Evolutionary conservation across 2,797 vertebrate species (phyloP), one percentile per base, ranked within the genome.

Genomic region (Lagorchestes hirsutus): DNA sequence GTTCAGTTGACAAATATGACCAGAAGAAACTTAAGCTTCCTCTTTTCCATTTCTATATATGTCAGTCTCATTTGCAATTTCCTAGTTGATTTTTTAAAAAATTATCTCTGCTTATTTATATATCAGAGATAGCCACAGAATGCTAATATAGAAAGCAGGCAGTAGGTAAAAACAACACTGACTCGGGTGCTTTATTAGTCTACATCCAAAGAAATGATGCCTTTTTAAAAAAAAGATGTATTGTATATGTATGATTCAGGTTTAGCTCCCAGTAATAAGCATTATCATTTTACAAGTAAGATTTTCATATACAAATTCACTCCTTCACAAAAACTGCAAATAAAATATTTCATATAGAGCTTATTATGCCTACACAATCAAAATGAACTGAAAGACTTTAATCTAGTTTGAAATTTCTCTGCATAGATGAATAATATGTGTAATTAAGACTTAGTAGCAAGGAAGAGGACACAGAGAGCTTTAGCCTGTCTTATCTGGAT

Each of bases 21-120:
- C n/a, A 95, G 40, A 98, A 59, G 4, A 62, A 97, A 95, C 14
- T 95, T 96, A 54, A 90, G 52, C 2, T 97, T 97, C 55, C 92
- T 91, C 0, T 16, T 97, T 8, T 50, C 4, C 18, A 95, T 55
- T 94, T 96, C 96, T 92, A 91, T 31, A 0, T n/a, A 96, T 95
- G 4, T 28, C 18, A 5, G 0, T 2, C 0, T 22, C 40, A 3
- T 91, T 95, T n/a, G 92, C 62, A 97, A 46, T 1, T 59, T 46
- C 91, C 5, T 18, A 4, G 6, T 54, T 40, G 54, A 93, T 93
- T 13, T 55, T 94, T 59, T 82, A 46, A 46, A 9, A 27, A 9
- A 27, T n/a, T 94, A 95, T 87, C 5, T 96, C 54, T 92, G 59
- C 93, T 90, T 94, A 40, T 0, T 94, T 95, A 57, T 40, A 46